These are phyloP conservation scores for Xenentodon cancila DNA, from an alignment of 2,797 vertebrate genomes.

Conservation along the genomic window DNA sequence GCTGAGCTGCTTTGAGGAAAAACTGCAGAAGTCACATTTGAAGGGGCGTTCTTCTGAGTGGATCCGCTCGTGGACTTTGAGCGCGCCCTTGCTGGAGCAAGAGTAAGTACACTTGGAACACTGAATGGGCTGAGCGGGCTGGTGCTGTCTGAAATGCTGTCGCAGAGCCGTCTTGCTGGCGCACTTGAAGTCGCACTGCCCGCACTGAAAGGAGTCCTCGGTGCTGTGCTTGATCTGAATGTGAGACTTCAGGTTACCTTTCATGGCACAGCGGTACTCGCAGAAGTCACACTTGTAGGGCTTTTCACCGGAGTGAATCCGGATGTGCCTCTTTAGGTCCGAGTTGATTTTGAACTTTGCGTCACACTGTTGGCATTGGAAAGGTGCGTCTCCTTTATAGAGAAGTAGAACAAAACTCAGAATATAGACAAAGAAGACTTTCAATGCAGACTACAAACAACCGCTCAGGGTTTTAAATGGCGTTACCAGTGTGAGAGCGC, in stretches of 20 bases:
- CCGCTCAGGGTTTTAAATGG: not conserved
- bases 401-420: not conserved
- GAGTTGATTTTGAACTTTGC: constrained; percentile 99
- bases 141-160: constrained; percentile 91
- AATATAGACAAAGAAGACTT: not conserved
- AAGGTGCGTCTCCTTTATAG: constrained; percentile 91
- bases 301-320: constrained; percentile 97
- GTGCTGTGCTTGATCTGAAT: constrained; percentile 91
- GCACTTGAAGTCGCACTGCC: constrained; percentile 91
- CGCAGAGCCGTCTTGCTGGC: constrained; percentile 90
- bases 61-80: constrained; percentile 92
- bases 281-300: constrained; percentile 97
- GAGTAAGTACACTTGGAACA: constrained; percentile 93
- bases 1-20: constrained; percentile 95
- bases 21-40: constrained; percentile 89
- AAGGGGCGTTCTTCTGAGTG: constrained; percentile 95
- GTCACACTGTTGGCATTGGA: constrained; percentile 94
- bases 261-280: constrained; percentile 97
- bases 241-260: constrained; percentile 97
- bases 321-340: constrained; percentile 94
- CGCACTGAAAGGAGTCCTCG: constrained; percentile 86
- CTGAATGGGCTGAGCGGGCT: constrained; percentile 89
- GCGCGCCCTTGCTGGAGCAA: constrained; percentile 91
- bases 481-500: constrained; percentile 94
- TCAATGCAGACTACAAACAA: not conserved